These are phyloP conservation scores for Pseudoatta argentina DNA, from an alignment of 1,140 invertebrate species.

Conservation along the genomic window DNA sequence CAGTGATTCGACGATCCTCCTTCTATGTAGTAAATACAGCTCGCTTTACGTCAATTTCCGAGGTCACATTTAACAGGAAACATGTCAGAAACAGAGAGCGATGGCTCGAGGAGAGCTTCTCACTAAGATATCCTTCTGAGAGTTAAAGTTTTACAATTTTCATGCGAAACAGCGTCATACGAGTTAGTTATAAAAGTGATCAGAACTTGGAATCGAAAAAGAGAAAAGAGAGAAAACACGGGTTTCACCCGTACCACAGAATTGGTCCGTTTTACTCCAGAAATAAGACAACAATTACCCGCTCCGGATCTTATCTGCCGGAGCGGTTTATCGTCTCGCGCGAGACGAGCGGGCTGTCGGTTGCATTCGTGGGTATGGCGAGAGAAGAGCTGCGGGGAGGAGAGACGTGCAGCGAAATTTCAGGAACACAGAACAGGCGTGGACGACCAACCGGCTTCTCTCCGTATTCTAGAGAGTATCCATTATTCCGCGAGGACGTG, in stretches of 20 bases:
- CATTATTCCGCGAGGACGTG: conserved; percentile 45
- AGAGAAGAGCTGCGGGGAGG: conserved; percentile 2
- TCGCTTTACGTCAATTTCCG: conserved; percentile 23
- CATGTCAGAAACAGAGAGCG: neutral
- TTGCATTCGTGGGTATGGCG: neutral
- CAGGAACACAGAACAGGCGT: conserved; percentile 55
- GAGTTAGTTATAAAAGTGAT: conserved; percentile 23
- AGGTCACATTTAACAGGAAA: conserved; percentile 2
- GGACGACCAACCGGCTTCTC: conserved; percentile 6
- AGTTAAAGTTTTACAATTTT: conserved; percentile 39
- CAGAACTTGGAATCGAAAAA: conserved; percentile 6
- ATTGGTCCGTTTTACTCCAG: neutral
- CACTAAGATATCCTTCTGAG: neutral
- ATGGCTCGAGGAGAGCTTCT: neutral
- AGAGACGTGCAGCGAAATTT: conserved; percentile 24
- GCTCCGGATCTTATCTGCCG: neutral
- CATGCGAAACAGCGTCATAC: neutral
- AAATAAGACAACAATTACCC: conserved; percentile 11
- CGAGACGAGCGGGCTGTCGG: neutral
- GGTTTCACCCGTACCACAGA: neutral
- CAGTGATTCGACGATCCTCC: conserved; percentile 28
- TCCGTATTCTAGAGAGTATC: neutral
- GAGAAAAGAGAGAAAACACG: neutral
- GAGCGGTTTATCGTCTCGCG: conserved; percentile 12
- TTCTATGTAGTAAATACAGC: conserved; percentile 1